Conservation (phyloP, 1,140 invertebrate species). For the Caenorhabditis remanei region DNA sequence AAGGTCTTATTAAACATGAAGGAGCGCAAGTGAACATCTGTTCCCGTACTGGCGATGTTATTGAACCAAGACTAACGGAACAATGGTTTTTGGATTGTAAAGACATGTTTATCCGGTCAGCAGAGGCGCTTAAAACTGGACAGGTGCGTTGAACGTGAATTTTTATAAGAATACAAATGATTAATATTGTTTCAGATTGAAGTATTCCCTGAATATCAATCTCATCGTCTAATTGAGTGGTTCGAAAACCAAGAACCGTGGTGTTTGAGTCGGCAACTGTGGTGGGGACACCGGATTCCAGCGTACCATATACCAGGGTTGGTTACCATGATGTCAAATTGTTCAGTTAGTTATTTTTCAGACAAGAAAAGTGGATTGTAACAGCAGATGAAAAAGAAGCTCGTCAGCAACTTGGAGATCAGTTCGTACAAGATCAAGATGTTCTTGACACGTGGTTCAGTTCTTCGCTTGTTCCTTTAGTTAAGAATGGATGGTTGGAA, state of each 20-base stretch:
- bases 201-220: slow-evolving; percentile 91
- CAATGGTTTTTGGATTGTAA: slow-evolving; percentile 87
- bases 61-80: slow-evolving; percentile 94
- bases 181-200: slow-evolving; percentile 83
- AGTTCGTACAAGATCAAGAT: slow-evolving; percentile 85
- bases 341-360: not conserved
- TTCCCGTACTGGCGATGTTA: slow-evolving; percentile 94
- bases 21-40: slow-evolving; percentile 82
- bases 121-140: slow-evolving; percentile 81
- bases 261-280: slow-evolving; percentile 85
- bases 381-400: slow-evolving; percentile 64
- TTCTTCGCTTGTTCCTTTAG: slow-evolving; percentile 95
- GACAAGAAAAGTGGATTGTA: slow-evolving; percentile 66
- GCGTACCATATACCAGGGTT: slow-evolving; percentile 81
- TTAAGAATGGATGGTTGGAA: slow-evolving; percentile 94
- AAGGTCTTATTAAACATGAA: slow-evolving; percentile 26
- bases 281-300: slow-evolving; percentile 99
- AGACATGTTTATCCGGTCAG: slow-evolving; percentile 86
- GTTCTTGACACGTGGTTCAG: slow-evolving; percentile 99
- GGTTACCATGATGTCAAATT: not conserved
- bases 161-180: not conserved
- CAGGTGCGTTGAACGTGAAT: slow-evolving; percentile 80
- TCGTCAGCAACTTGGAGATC: slow-evolving; percentile 46
- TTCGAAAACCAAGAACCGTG: slow-evolving; percentile 86
- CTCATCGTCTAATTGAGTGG: slow-evolving; percentile 94